Conservation (phyloP, 2,888 invertebrate genomes). For the Hermodice carunculata region DNA sequence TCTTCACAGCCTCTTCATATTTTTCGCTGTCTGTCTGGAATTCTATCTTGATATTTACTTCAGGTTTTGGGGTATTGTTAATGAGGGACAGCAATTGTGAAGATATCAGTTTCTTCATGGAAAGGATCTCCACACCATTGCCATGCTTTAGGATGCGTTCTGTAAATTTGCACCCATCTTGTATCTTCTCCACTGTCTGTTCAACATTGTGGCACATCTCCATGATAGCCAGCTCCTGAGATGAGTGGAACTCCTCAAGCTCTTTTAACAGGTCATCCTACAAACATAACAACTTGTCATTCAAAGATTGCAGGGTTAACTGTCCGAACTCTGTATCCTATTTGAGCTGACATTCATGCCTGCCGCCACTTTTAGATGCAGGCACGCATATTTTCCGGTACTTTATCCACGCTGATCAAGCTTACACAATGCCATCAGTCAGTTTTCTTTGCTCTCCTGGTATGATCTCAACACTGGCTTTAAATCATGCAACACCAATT, state of each 20-base stretch:
- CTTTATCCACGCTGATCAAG: too few species aligned
- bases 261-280: constrained; percentile 77
- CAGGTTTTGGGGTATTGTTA: constrained; percentile 85
- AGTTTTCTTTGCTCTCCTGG: too few species aligned
- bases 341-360: too few species aligned
- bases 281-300: constrained; percentile 14
- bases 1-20: constrained; percentile 80
- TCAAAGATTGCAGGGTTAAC: too few species aligned
- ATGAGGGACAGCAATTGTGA: constrained; percentile 84
- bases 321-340: too few species aligned
- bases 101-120: constrained; percentile 84
- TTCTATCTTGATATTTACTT: constrained; percentile 78
- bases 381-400: too few species aligned
- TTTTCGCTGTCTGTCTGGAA: constrained; percentile 85
- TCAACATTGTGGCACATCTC: constrained; percentile 84
- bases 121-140: constrained; percentile 83
- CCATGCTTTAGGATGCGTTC: constrained; percentile 85
- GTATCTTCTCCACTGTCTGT: constrained; percentile 86
- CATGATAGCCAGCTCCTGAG: constrained; percentile 90
- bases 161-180: constrained; percentile 89
- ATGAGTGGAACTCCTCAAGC: constrained; percentile 76
- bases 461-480: too few species aligned
- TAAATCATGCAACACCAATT: too few species aligned
- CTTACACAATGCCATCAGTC: too few species aligned
- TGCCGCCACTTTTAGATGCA: too few species aligned